A percentile compares a stretch with the other conserved stretches of the same genome.
phyloP scores from a whole-genome alignment of 2,113 vertebrate genomes.

The Ageneiosus marmoratus region DNA sequence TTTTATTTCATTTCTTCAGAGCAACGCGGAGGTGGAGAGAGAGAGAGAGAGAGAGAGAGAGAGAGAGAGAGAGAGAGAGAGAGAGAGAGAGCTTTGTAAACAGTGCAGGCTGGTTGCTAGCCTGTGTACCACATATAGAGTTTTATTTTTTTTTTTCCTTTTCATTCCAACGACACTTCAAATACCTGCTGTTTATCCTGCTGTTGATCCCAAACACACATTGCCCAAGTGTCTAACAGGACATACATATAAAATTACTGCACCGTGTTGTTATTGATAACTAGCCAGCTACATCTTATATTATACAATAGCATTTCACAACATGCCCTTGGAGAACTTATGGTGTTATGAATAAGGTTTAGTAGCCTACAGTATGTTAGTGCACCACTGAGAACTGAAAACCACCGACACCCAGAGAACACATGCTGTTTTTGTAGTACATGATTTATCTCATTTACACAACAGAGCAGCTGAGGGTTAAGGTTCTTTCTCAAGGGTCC shows the following conservation, averaged over 20 bases:
- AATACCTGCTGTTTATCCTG: background rate
- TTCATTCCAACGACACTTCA: background rate
- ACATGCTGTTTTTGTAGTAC: too few relatives aligned
- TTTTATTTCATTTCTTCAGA: background rate
- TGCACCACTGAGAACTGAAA: too few relatives aligned
- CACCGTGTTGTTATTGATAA: background rate
- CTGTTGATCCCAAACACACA: background rate
- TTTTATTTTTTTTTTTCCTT: background rate
- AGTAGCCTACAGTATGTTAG: too few relatives aligned
- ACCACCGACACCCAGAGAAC: too few relatives aligned
- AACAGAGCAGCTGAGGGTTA: too few relatives aligned
- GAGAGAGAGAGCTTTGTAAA: background rate
- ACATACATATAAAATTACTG: background rate
- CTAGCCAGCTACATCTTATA: background rate
- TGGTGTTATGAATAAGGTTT: too few relatives aligned
- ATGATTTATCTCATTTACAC: too few relatives aligned
- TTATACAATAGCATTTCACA: background rate
- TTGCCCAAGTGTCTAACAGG: background rate
- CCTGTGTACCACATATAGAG: background rate
- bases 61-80: background rate
- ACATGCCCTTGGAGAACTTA: background rate
- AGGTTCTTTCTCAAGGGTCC: too few relatives aligned
- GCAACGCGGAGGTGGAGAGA: background rate
- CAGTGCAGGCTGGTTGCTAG: background rate
- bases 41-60: background rate